Conservation (phyloP, 2,113 vertebrate species). For the Cottus gobio region DNA sequence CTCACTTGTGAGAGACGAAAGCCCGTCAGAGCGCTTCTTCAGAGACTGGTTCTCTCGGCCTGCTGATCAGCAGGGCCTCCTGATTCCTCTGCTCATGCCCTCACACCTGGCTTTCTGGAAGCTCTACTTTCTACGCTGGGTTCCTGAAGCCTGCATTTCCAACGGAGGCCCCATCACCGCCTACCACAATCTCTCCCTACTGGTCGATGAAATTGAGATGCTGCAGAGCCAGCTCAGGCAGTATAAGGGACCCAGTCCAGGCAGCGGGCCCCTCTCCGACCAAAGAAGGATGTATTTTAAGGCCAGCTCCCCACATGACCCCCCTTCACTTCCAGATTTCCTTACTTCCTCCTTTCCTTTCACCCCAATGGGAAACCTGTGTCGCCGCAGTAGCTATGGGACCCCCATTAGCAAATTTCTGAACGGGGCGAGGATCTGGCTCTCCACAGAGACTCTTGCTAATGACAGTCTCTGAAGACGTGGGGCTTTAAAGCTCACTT, state of each 20-base stretch:
- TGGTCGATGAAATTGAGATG: slow-evolving; percentile 91
- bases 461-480: slow-evolving; percentile 86
- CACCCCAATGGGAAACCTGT: slow-evolving; percentile 93
- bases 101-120: slow-evolving; percentile 93
- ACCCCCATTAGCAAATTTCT: slow-evolving; percentile 96
- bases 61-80: slow-evolving; percentile 85
- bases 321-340: slow-evolving; percentile 82
- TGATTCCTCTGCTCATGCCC: slow-evolving; percentile 88
- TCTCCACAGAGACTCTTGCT: slow-evolving; percentile 95
- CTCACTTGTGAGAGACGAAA: slow-evolving; percentile 74
- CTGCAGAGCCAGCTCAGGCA: slow-evolving; percentile 88
- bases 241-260: slow-evolving; percentile 76
- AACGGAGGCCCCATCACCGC: slow-evolving; percentile 87
- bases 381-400: slow-evolving; percentile 89
- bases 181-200: slow-evolving; percentile 89
- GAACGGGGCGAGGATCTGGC: slow-evolving; percentile 95
- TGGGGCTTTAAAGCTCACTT: neutral
- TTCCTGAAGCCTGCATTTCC: slow-evolving; percentile 92
- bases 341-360: slow-evolving; percentile 96
- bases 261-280: slow-evolving; percentile 67
- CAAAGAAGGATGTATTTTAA: slow-evolving; percentile 92
- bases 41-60: slow-evolving; percentile 90
- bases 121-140: slow-evolving; percentile 96
- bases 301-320: slow-evolving; percentile 70
- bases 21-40: slow-evolving; percentile 87